Base-by-base conservation (phyloP, 2,797 vertebrate species). In the Denticeps clupeoides region DNA sequence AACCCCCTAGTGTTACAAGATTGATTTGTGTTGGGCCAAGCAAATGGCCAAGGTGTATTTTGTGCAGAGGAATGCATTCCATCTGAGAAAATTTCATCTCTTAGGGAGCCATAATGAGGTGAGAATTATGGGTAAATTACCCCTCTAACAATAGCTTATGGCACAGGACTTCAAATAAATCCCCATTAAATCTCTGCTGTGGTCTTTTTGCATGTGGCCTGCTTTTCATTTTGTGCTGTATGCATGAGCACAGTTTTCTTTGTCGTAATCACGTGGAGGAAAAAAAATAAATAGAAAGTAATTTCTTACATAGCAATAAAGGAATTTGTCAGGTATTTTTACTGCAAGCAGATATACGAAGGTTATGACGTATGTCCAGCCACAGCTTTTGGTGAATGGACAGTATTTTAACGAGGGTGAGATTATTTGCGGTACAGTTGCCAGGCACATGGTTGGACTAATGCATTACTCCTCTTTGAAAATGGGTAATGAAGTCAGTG, bases 71-170 rank as follows among this genome's bases (percentile, higher is more conserved):
- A 47, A 56, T 50, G 41, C 44, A 41, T 49, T 50, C 38, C 19
- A 25, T 56, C 42, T 9, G 9, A 52, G 41, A 4, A 5, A 21
- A 27, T 47, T 56, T 46, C 12, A 53, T 29, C 27, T 24, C 33
- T 56, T 22, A 49, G 44, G 29, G 45, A 45, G 12, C 13, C 37
- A 48, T 40, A 52, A 55, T 53, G 31, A 60, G 28, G 31, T 57
- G 45, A 52, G 47, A 64, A 59, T 41, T 56, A 47, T 42, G 48
- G 27, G 35, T 45, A 49, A 56, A 59, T 59, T 43, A 49, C 29
- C 22, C 47, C 49, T 49, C 27, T 25, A 50, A 52, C 41, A 54
- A 49, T 46, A 51, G 35, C 9, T 9, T 13, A 19, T 51, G 45
- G 40, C 25, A 54, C 23, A 41, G 4, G 27, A 56, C 48, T 53